These are phyloP conservation scores for Catocala nupta DNA, from an alignment of 2,888 invertebrate genomes.

Conservation along the genomic window DNA sequence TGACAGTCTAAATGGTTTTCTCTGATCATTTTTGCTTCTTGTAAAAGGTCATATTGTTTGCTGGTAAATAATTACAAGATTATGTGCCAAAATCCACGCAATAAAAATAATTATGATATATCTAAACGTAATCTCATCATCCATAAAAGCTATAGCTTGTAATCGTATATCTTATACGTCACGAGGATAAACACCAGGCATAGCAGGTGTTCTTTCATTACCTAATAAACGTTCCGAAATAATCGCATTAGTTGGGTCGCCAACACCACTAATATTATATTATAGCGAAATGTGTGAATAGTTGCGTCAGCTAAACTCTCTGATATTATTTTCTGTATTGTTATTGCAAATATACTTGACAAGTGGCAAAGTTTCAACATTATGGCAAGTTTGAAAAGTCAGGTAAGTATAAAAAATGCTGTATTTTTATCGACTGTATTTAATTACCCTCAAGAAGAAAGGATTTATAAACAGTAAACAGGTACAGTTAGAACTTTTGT, in stretches of 20 bases:
- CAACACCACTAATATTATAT: conserved; percentile 16
- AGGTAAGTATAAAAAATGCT: too few species aligned
- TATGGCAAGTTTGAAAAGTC: too few species aligned
- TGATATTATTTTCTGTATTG: conserved; percentile 1
- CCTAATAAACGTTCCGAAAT: conserved; percentile 41
- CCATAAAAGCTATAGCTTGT: conserved; percentile 26
- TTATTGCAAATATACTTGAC: not conserved
- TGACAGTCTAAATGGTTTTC: too few species aligned
- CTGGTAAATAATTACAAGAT: too few species aligned
- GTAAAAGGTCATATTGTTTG: too few species aligned
- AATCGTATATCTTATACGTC: conserved; percentile 28
- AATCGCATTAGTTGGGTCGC: conserved; percentile 42
- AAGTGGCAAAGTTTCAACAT: too few species aligned
- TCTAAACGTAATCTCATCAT: conserved; percentile 15
- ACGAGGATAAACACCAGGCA: conserved; percentile 27
- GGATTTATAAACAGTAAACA: too few species aligned
- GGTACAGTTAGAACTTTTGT: too few species aligned
- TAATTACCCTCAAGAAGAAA: too few species aligned
- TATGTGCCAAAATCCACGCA: too few species aligned
- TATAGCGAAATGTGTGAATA: conserved; percentile 14
- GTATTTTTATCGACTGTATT: too few species aligned
- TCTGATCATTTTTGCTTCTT: too few species aligned
- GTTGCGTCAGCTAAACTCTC: not conserved
- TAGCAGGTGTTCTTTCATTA: conserved; percentile 51
- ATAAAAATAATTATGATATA: not conserved